A percentile compares a stretch with the other conserved stretches of the same genome.
phyloP scores from a whole-genome alignment of 2,797 vertebrate genomes.

The Pantherophis alleghaniensis region DNA sequence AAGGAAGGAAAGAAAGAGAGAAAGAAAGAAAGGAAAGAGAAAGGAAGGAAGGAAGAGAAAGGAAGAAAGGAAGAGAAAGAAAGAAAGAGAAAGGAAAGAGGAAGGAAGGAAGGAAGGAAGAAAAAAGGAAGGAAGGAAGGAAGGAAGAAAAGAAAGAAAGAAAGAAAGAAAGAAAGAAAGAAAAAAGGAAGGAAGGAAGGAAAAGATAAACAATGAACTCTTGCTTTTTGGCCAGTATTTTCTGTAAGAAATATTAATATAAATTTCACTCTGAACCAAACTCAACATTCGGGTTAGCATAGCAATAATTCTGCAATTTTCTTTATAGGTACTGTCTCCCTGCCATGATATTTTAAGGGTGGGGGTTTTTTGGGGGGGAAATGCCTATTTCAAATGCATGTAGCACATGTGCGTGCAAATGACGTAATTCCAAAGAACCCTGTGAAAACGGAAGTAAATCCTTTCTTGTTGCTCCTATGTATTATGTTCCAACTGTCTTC shows the following conservation, averaged over 20 bases:
- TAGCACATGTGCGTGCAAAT: background rate
- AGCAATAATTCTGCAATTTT: background rate
- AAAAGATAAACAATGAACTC: background rate
- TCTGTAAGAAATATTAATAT: background rate
- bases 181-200: background rate
- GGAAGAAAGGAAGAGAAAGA: too few species aligned
- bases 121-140: background rate
- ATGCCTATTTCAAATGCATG: background rate
- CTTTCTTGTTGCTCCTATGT: background rate
- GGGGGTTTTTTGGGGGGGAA: background rate
- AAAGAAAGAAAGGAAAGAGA: too few species aligned
- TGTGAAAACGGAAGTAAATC: background rate
- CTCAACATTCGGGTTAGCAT: background rate
- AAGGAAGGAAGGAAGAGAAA: background rate
- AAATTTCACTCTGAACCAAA: background rate
- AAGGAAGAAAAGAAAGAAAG: background rate
- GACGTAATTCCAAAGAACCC: background rate
- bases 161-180: background rate
- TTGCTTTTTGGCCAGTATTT: background rate
- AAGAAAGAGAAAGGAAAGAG: fast-evolving
- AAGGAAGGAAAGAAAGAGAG: background rate
- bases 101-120: background rate
- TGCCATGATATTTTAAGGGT: background rate
- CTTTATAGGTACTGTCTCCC: background rate
- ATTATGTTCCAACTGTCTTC: background rate